Conservation (phyloP, 2,797 vertebrate species). For the Arnoldichthys spilopterus region DNA sequence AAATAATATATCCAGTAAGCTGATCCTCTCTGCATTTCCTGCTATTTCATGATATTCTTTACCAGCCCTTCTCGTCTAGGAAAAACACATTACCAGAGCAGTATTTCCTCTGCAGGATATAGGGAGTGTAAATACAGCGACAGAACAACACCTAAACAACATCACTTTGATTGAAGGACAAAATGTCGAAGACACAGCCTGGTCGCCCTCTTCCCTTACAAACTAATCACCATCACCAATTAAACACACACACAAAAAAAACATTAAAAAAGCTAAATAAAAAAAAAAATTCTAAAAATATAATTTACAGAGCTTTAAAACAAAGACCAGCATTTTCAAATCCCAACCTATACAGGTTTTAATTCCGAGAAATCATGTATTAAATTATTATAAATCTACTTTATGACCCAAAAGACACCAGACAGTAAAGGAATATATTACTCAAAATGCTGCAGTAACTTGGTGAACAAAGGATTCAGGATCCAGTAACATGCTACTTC, state of each 20-base stretch:
- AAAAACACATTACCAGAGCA: conserved; percentile 8
- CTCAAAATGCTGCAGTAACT: neutral
- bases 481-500: neutral
- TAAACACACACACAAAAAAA: neutral
- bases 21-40: neutral
- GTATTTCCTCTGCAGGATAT: neutral
- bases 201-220: neutral
- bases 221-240: neutral
- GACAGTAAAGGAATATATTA: neutral
- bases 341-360: neutral
- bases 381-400: neutral
- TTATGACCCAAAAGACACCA: neutral
- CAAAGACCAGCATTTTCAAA: neutral
- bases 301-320: neutral
- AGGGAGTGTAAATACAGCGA: neutral
- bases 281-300: neutral
- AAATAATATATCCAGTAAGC: conserved; percentile 6
- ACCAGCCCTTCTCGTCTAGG: neutral
- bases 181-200: neutral
- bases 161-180: neutral
- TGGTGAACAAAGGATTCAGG: neutral
- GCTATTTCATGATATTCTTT: neutral
- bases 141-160: neutral
- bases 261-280: neutral
- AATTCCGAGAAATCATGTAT: neutral